These are phyloP conservation scores for Zaprionus davidi DNA, from an alignment of 1,140 invertebrate genomes.

Conservation along the genomic window DNA sequence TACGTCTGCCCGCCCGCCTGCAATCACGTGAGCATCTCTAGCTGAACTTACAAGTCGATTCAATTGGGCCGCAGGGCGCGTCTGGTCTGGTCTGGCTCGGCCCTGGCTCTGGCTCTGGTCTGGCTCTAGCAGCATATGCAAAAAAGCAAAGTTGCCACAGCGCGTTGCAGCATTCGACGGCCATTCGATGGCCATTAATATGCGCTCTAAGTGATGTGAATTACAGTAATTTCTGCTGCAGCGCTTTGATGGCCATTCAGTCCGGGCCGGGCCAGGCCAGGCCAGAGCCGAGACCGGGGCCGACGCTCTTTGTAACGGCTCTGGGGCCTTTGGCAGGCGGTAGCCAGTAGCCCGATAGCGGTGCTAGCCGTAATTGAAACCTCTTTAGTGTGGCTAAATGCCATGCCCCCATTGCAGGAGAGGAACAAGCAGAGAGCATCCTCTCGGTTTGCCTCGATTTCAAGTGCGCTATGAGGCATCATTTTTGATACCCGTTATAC, in stretches of 20 bases:
- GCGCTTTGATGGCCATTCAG: slow-evolving; percentile 58
- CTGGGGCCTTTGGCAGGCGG: slow-evolving; percentile 60
- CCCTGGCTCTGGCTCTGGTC: background rate
- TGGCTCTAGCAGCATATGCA: slow-evolving; percentile 5
- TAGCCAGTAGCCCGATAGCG: slow-evolving; percentile 62
- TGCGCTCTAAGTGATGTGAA: slow-evolving; percentile 83
- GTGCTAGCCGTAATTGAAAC: slow-evolving; percentile 79
- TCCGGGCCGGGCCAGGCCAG: slow-evolving; percentile 9
- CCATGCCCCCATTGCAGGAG: slow-evolving; percentile 16
- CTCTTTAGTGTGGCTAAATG: slow-evolving; percentile 82
- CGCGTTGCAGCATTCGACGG: slow-evolving; percentile 35
- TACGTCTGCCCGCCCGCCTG: no score
- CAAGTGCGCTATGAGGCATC: slow-evolving; percentile 74
- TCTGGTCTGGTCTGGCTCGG: slow-evolving; percentile 28
- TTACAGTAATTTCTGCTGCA: slow-evolving; percentile 79
- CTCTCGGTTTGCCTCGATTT: slow-evolving; percentile 45
- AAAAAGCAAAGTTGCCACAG: slow-evolving; percentile 32
- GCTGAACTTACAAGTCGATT: slow-evolving; percentile 37
- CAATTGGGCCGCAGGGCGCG: slow-evolving; percentile 42
- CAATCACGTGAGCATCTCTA: slow-evolving; percentile 33
- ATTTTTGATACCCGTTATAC: slow-evolving; percentile 26
- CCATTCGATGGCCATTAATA: slow-evolving; percentile 81
- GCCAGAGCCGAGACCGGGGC: background rate
- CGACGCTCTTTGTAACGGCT: slow-evolving; percentile 31
- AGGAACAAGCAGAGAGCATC: slow-evolving; percentile 43